Evolutionary conservation across 2,113 vertebrate genomes (phyloP).

Genomic region (Muntiacus muntjak): DNA sequence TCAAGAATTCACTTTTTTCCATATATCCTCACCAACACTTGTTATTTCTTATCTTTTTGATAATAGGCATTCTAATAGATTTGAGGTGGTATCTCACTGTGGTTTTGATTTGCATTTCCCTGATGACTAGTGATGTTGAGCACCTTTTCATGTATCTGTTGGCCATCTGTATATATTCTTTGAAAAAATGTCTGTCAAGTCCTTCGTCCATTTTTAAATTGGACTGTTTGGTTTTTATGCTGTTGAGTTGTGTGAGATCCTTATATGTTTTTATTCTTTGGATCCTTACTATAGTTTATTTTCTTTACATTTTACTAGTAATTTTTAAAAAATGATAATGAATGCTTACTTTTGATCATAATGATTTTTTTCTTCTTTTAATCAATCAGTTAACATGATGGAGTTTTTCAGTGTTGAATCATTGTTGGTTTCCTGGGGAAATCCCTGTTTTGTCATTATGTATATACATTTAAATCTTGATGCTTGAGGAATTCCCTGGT

Average conservation of each 20-base stretch:
- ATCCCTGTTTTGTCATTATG: background rate
- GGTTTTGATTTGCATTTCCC: background rate
- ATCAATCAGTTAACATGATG: background rate
- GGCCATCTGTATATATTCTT: background rate
- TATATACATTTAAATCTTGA: background rate
- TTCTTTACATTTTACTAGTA: background rate
- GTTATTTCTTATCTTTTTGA: background rate
- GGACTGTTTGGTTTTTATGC: background rate
- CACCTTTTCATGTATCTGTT: background rate
- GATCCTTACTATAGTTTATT: background rate
- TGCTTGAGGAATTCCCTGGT: background rate
- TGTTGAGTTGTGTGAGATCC: background rate
- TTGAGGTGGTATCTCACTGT: background rate
- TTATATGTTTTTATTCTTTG: background rate
- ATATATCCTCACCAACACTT: background rate
- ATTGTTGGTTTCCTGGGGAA: background rate
- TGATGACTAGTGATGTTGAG: background rate
- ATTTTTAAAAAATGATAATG: background rate
- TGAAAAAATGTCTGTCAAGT: background rate
- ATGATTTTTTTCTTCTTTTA: background rate
- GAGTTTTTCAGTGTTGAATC: background rate
- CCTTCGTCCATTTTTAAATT: background rate
- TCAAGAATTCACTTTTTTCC: background rate
- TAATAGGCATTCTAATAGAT: background rate
- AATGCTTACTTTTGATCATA: background rate